Conservation (phyloP, 1,140 invertebrate species). For the Drosophila kikkawai region DNA sequence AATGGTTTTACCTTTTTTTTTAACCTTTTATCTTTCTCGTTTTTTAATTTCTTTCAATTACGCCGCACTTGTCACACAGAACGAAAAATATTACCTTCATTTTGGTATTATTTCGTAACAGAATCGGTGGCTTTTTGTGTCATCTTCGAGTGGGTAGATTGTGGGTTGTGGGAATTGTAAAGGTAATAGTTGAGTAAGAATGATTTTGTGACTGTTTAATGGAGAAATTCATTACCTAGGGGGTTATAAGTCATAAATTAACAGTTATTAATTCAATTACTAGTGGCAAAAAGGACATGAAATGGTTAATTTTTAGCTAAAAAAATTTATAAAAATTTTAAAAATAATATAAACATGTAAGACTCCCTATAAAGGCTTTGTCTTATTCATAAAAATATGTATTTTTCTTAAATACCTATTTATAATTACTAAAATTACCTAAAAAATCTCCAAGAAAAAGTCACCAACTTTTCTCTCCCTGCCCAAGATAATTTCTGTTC, state of each 20-base stretch:
- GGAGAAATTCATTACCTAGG: neutral
- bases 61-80: slow-evolving; percentile 70
- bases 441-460: neutral
- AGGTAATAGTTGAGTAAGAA: neutral
- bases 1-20: slow-evolving; percentile 40
- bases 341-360: too few relatives aligned
- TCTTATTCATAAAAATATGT: too few relatives aligned
- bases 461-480: slow-evolving; percentile 5
- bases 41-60: slow-evolving; percentile 83
- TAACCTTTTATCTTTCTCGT: neutral
- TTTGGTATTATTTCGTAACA: slow-evolving; percentile 29
- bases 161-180: neutral
- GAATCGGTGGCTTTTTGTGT: slow-evolving; percentile 9
- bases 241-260: neutral
- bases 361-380: too few relatives aligned
- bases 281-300: neutral
- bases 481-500: neutral
- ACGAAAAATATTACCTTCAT: slow-evolving; percentile 10
- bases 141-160: neutral
- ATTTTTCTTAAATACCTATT: too few relatives aligned
- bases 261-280: too few relatives aligned
- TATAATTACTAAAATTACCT: neutral
- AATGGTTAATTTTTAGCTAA: too few relatives aligned
- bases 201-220: too few relatives aligned
- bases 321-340: too few relatives aligned